A percentile compares a stretch with the other conserved stretches of the same genome.
Conservation (phyloP, 2,888 invertebrate genomes). For the Rhodophaea formosa region DNA sequence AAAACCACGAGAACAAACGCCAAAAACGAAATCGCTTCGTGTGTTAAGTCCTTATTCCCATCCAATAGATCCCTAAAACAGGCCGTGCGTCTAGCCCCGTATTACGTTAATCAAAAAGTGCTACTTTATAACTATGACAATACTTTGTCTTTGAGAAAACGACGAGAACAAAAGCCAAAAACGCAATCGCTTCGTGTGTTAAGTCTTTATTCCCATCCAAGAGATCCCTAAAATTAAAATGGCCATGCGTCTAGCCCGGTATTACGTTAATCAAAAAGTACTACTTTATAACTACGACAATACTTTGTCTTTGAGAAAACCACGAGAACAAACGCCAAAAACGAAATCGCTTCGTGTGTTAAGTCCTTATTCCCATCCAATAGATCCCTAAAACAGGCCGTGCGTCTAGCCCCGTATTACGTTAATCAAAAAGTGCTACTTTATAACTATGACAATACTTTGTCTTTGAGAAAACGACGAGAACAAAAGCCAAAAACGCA, state of each 20-base stretch:
- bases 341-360: neutral
- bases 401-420: constrained; percentile 43
- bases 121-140: too few relatives aligned
- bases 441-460: too few relatives aligned
- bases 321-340: neutral
- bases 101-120: constrained; percentile 62
- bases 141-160: too few relatives aligned
- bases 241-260: too few relatives aligned
- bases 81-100: constrained; percentile 42
- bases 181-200: too few relatives aligned
- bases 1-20: neutral
- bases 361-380: neutral
- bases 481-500: neutral
- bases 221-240: too few relatives aligned
- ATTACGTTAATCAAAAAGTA: too few relatives aligned
- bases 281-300: too few relatives aligned
- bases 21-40: neutral
- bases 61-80: constrained; percentile 30
- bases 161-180: neutral
- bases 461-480: neutral
- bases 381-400: constrained; percentile 35
- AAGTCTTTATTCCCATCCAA: too few relatives aligned
- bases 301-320: too few relatives aligned
- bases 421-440: constrained; percentile 44
- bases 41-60: neutral